Evolutionary conservation across 2,888 invertebrate species (phyloP), one percentile per base, ranked within the genome.

Genomic region (Hirtodrosophila cameraria): DNA sequence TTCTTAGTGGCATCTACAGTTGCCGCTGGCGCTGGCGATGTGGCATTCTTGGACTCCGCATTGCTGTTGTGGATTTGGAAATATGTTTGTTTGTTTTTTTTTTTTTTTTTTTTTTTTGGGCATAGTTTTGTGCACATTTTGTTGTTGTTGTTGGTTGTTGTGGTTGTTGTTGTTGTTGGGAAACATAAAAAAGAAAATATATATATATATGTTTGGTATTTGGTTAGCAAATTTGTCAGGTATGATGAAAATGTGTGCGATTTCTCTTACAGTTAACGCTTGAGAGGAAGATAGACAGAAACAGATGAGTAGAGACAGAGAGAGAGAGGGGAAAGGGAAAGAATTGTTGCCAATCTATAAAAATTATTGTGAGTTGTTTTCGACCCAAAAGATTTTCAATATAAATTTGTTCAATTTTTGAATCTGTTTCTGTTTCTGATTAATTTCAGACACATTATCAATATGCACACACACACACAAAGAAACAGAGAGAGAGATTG

Each of bases 141-240:
- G 59, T 70, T 63, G 62, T 43, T 52, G 55, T 55, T 55, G 65
- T 62, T 31, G 60, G 60, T 23, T 11, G 7, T 33, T n/a, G 41
- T 59, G 7, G 48, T 58, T 36, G 59, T 70, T 58, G 62, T 48
- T 52, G 55, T 55, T 55, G 65, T 62, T 31, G 61, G 59, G 48
- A 54, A 73, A 70, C 64, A 65, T 65, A 74, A 83, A 82, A 86
- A 69, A 79, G 76, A 87, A 85, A 87, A 85, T 85, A 70, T 66
- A 63, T 45, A 49, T 43, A 39, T 62, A 49, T 39, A 74, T 80
- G 62, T 84, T 71, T 87, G 86, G 71, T 73, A 60, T 81, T 68
- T 61, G 71, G 86, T 87, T 84, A 87, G 83, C 76, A 73, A 71
- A 59, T 57, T 57, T 57, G 57, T 69, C 75, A 69, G 66, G 59